Base-by-base conservation (phyloP, 1,140 invertebrate genomes). In the Delia radicum region DNA sequence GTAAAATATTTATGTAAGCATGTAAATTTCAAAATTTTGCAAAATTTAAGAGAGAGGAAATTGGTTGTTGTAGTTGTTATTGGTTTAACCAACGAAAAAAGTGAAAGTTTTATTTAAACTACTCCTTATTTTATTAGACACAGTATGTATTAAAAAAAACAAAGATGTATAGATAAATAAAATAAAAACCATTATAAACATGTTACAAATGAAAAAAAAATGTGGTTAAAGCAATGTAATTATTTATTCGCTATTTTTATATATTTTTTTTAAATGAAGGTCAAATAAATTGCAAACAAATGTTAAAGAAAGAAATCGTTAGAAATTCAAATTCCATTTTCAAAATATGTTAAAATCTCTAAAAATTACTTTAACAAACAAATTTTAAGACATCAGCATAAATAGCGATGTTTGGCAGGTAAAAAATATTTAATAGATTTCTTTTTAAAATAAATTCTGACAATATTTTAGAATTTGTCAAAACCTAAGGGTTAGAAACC, bases 41-140 rank as follows among this genome's bases (percentile, higher is more conserved):
- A 55, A 55, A 18, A 21, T 55, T 55, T 1, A 24, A 55, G 24
- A 21, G 21, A 55, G 21, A 55, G 7, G 7, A 21, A 3, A 24
- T 21, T 55, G 48, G 0, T 55, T 55, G 15, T 21, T 55, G 18
- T 24, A 21, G 10, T 55, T 55, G 37, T 55, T 55, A 18, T 21
- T 8, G n/a, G n/a, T n/a, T 7, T 24, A n/a, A 21, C 18, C 48
- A 55, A 55, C 48, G n/a, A 55, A 55, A n/a, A 55, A 55, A 55
- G 48, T 55, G 48, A 55, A 55, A 55, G 48, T 55, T 55, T 55
- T 55, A 55, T 55, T 55, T 55, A 55, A 55, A 55, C 24, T 55
- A 18, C 48, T 55, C 48, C 48, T 55, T 55, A 55, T 55, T 55
- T 55, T 55, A 55, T 55, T 13, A 42, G 12, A 42, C 12, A 24